phyloP scores from a whole-genome alignment of 2,797 vertebrate species.

The Sebastes glaucus region DNA sequence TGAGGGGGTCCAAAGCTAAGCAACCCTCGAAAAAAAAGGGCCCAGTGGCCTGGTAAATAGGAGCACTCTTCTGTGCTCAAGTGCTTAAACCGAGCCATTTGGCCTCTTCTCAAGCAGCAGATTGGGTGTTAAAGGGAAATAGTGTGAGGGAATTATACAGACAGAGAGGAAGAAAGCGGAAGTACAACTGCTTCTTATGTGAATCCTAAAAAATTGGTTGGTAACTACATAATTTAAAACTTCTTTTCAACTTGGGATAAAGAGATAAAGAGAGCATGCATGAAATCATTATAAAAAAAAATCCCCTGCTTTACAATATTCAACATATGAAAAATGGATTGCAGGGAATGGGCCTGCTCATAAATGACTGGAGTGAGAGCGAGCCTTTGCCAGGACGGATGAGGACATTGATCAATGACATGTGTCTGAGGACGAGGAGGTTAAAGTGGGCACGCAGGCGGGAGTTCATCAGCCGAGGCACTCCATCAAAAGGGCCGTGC shows the following conservation, averaged over 20 bases:
- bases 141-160: constrained; percentile 21
- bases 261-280: background rate
- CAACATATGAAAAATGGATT: constrained; percentile 34
- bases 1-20: constrained; percentile 65
- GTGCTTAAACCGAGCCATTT: constrained; percentile 53
- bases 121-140: constrained; percentile 39
- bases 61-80: constrained; percentile 59
- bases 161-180: constrained; percentile 1
- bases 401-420: constrained; percentile 52
- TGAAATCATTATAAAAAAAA: constrained; percentile 4
- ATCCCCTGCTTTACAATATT: constrained; percentile 12
- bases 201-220: background rate
- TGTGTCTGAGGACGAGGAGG: constrained; percentile 55
- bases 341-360: constrained; percentile 7
- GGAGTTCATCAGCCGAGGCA: constrained; percentile 63
- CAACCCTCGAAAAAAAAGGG: constrained; percentile 55
- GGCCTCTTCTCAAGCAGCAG: constrained; percentile 45
- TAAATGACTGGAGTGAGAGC: constrained; percentile 26
- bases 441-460: constrained; percentile 56
- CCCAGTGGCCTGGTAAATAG: constrained; percentile 63
- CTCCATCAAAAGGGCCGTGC: constrained; percentile 66
- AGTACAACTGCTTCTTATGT: background rate
- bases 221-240: background rate
- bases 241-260: background rate
- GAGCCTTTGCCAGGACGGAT: constrained; percentile 30